Evolutionary conservation across 2,113 vertebrate genomes (phyloP).

Genomic region (Tetrao urogallus): DNA sequence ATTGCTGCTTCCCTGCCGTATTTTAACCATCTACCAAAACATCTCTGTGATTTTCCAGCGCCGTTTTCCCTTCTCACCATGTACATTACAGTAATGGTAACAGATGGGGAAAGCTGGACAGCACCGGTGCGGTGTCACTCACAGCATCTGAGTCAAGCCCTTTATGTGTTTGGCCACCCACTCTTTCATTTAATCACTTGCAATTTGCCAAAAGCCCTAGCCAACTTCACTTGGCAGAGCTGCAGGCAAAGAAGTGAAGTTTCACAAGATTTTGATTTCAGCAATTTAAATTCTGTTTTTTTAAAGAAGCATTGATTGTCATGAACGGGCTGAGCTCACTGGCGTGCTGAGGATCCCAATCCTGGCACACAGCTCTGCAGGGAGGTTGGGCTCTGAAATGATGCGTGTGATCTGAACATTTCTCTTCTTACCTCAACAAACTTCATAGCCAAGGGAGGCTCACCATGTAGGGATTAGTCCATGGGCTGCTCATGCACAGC

Average conservation of each 20-base stretch:
- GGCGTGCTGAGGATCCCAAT: fast-evolving
- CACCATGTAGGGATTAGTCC: fast-evolving
- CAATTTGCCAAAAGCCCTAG: neutral
- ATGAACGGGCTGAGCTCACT: neutral
- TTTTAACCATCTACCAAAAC: neutral
- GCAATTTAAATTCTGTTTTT: neutral
- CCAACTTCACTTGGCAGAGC: neutral
- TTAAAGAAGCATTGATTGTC: neutral
- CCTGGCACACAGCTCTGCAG: neutral
- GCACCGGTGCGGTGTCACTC: neutral
- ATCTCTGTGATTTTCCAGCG: neutral
- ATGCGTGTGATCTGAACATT: fast-evolving
- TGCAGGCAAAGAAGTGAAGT: neutral
- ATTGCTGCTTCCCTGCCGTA: neutral
- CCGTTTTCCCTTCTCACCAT: neutral
- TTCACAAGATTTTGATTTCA: neutral
- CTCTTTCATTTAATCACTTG: neutral
- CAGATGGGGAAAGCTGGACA: neutral
- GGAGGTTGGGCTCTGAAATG: neutral
- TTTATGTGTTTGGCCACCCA: neutral
- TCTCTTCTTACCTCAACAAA: neutral
- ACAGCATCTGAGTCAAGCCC: neutral
- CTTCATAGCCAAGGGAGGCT: neutral
- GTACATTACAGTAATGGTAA: neutral
- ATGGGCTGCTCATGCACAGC: neutral